Base-by-base conservation (phyloP, 2,113 vertebrate genomes). In the Emydura subglobosa region DNA sequence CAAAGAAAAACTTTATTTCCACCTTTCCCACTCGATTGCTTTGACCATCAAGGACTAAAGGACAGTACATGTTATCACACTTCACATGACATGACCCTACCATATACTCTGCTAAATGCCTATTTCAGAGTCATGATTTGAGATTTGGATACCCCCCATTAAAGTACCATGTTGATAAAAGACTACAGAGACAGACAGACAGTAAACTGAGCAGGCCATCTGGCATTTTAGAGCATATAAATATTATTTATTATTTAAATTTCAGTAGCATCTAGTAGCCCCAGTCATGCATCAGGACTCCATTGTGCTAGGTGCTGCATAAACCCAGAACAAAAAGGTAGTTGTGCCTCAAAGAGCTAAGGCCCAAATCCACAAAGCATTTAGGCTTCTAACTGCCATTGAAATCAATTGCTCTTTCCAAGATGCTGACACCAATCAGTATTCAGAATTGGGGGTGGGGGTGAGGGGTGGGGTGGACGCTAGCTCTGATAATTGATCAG, bases 401-500 rank as follows among this genome's bases (percentile, higher is more conserved):
- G n/a, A 72, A 72, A 72, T 34, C 39, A 57, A 31, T 53, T 53
- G n/a, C 27, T 87, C 12, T 92, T 24, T 81, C 50, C 53, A 47
- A 87, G 85, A 87, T 6, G 3, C 7, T 76, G 39, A 42, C 68
- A 87, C 0, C 0, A 34, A 88, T 82, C 89, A 78, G 79, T 31
- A 79, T 49, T 53, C 49, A 93, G 74, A 92, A 88, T 89, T 83
- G 2, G 79, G 83, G 78, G 76, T 78, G 92, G 86, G 21, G 65
- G 21, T 21, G 17, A 72, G 19, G 65, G 17, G n/a, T 8, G n/a
- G 65, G 65, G 19, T 72, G 65, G 27, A 57, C 19, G 3, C 55
- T 95, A 84, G 90, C 76, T 93, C 91, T 74, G 92, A 80, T 93
- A 97, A 96, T 95, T 95, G 95, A 94, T 96, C 93, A 95, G 92